Evolutionary conservation across 1,140 invertebrate species (phyloP), one percentile per base, ranked within the genome.

Genomic region (Nautilus pompilius): DNA sequence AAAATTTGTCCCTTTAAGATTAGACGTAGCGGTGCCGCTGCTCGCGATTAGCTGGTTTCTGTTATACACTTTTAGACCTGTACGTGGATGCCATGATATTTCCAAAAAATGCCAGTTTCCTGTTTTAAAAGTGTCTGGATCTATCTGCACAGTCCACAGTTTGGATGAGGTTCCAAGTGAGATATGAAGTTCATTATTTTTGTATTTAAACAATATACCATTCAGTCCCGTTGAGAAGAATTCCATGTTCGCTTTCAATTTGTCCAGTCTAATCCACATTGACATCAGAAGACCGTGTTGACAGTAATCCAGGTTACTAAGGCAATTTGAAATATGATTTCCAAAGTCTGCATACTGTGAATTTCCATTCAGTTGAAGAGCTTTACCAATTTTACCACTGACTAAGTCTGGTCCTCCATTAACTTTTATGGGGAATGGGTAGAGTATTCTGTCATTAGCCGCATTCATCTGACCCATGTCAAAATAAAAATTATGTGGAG

Each of bases 51-150:
- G 54, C 4, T 67, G 49, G 33, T 78, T 71, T 48, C 78, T 70
- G 2, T 72, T 51, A 60, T 73, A 80, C 6, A 82, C 60, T 13
- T 68, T 34, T 8, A 81, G 65, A 0, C 80, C 80, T 17, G 51
- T 57, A 22, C 77, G 67, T 20, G 73, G 73, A 58, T 77, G 74
- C 74, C 75, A 81, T 8, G 77, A 73, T 28, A 80, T 59, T 63
- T 82, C 80, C 1, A 81, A 22, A 60, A 74, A 79, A 55, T 80
- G 66, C 80, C 80, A 82, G 28, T 69, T 61, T 41, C 74, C 62
- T 0, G 67, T 26, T 1, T 33, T n/a, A 13, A 78, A 24, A 26
- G 63, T 58, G 8, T 68, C 29, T 0, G 75, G 74, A n/a, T 59
- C 45, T 0, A 70, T 24, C 32, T 68, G 60, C 6, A 22, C 20